Base-by-base conservation (phyloP, 2,888 invertebrate species). In the Cryptocephalus primarius region DNA sequence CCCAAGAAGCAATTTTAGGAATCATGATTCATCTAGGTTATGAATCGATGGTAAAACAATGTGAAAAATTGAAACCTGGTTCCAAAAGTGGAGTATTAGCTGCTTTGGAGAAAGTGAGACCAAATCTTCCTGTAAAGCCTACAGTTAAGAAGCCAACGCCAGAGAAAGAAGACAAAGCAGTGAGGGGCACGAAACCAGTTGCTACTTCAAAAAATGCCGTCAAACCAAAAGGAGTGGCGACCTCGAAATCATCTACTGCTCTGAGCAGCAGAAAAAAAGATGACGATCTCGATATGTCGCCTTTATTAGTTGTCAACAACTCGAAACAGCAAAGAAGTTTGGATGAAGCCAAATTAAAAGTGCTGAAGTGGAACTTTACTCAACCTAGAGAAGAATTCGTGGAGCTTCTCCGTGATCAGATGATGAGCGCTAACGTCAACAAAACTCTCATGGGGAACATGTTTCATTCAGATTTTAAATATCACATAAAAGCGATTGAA, bases 401-500 rank as follows among this genome's bases (percentile, higher is more conserved):
- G 10, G 91, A 93, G 12, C 79, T 95, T 52, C 72, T 99, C 41
- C 87, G 85, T 57, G 89, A 89, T 53, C 90, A 94, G 65, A 94
- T 99, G 92, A 74, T 75, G 0, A 79, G 81, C 22, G 92, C 92
- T 1, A 88, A 88, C 50, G 80, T 95, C 42, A 95, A 93, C 66
- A 89, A 85, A 64, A 82, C 81, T 45, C 75, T 97, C 4, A 81
- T 93, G 63, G 79, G 82, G 1, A 90, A 93, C 62, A 89, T 97
- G 85, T 97, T 96, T 68, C 93, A 96, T 68, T 78, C 80, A 49
- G 97, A 99, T 72, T 99, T 33, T 10, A 93, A 93, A 64, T 89
- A 85, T 69, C 97, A 97, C 66, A 78, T 96, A 42, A 95, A 93
- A 75, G 96, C 95, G 9, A 86, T 97, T 52, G 96, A 97, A 68